These are phyloP conservation scores for Diarsia rubi DNA, from an alignment of 2,888 invertebrate species.

Conservation along the genomic window DNA sequence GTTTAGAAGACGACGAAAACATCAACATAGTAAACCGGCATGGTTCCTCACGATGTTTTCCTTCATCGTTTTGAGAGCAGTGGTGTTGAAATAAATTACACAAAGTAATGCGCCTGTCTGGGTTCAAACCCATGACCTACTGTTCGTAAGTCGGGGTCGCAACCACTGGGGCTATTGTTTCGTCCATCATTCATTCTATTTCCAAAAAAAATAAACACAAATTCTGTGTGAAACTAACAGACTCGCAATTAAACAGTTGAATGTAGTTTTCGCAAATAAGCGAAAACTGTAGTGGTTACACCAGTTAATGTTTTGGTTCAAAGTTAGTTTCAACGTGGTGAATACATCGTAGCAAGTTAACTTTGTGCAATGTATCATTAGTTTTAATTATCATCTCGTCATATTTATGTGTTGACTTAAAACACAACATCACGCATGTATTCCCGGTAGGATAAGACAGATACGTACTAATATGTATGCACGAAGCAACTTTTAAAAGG, in stretches of 20 bases:
- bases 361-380: neutral
- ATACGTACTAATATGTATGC: too few relatives aligned
- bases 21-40: too few relatives aligned
- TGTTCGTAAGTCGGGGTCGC: too few relatives aligned
- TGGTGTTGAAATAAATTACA: too few relatives aligned
- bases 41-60: too few relatives aligned
- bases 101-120: too few relatives aligned
- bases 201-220: neutral
- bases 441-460: neutral
- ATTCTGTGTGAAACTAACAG: neutral
- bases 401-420: too few relatives aligned
- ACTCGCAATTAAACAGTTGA: neutral
- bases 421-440: neutral
- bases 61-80: too few relatives aligned
- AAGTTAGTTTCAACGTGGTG: neutral
- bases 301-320: constrained; percentile 2
- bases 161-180: neutral
- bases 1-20: too few relatives aligned
- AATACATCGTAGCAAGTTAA: neutral
- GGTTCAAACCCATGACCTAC: too few relatives aligned
- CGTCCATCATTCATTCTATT: neutral
- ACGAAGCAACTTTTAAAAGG: too few relatives aligned
- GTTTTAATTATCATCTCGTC: neutral
- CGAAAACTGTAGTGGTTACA: neutral
- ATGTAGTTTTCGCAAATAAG: neutral